phyloP scores from a whole-genome alignment of 2,797 vertebrate species.

The Scolopax rusticola region DNA sequence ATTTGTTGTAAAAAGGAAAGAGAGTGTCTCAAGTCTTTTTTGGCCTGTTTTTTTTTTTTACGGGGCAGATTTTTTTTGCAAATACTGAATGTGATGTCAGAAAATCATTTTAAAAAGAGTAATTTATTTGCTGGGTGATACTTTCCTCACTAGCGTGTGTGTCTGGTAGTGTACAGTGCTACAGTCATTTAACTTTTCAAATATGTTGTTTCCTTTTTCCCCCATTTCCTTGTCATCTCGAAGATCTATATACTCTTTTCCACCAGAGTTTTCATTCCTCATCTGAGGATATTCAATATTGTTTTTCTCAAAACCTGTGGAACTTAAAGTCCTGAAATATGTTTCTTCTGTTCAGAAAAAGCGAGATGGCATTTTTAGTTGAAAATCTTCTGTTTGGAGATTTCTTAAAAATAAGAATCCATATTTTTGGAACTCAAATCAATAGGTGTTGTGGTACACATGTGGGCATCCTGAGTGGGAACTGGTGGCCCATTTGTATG shows the following conservation, averaged over 20 bases:
- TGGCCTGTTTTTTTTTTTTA: background rate
- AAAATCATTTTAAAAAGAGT: background rate
- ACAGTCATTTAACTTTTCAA: background rate
- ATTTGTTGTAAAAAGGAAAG: background rate
- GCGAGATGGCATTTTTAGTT: background rate
- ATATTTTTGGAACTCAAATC: background rate
- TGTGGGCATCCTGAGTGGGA: background rate
- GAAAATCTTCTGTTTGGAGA: background rate
- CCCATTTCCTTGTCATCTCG: accelerated
- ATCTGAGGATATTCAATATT: background rate
- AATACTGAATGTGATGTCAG: background rate
- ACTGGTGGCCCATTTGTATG: background rate
- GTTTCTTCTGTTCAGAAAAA: background rate
- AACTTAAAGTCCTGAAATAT: background rate
- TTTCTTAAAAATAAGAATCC: background rate
- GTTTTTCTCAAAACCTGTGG: background rate
- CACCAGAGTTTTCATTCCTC: background rate
- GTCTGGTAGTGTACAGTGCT: background rate
- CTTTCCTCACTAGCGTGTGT: background rate
- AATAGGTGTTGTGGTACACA: background rate
- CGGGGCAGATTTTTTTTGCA: background rate
- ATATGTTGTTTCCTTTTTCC: background rate
- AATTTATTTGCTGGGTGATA: background rate
- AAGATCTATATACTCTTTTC: background rate
- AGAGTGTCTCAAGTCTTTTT: background rate